Evolutionary conservation across 2,113 vertebrate species (phyloP).

Genomic region (Trochalopteron elliotii): DNA sequence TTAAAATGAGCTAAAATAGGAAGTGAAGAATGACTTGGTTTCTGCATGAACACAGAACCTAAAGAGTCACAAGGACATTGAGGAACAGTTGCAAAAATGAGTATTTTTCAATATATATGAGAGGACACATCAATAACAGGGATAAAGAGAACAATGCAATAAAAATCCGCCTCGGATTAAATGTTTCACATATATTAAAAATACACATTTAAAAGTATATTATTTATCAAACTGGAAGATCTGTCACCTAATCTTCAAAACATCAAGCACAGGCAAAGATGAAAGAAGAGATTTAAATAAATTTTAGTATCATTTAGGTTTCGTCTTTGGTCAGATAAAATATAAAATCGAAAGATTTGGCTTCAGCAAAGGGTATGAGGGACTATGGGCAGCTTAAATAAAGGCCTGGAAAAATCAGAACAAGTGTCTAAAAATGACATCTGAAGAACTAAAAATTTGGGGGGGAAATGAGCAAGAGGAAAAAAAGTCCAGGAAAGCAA

Average conservation of each 20-base stretch:
- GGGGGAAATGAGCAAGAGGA: neutral
- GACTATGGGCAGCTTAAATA: neutral
- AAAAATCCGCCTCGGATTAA: neutral
- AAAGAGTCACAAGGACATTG: neutral
- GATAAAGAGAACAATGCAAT: neutral
- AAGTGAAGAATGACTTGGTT: accelerated
- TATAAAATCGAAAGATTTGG: neutral
- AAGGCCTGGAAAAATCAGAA: neutral
- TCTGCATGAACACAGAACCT: neutral
- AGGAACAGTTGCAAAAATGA: neutral
- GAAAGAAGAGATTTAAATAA: neutral
- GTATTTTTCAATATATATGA: neutral
- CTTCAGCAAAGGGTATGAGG: neutral
- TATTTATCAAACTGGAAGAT: neutral
- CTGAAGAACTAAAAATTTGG: neutral
- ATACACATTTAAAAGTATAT: neutral
- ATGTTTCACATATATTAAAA: neutral
- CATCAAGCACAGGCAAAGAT: neutral
- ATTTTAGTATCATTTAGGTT: neutral
- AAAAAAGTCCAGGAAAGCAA: neutral
- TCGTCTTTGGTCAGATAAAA: neutral
- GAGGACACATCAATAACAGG: neutral
- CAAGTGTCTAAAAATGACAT: neutral
- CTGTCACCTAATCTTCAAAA: neutral
- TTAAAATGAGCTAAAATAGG: neutral